Evolutionary conservation across 2,888 invertebrate species (phyloP).

Genomic region (Serrognathus titanus): DNA sequence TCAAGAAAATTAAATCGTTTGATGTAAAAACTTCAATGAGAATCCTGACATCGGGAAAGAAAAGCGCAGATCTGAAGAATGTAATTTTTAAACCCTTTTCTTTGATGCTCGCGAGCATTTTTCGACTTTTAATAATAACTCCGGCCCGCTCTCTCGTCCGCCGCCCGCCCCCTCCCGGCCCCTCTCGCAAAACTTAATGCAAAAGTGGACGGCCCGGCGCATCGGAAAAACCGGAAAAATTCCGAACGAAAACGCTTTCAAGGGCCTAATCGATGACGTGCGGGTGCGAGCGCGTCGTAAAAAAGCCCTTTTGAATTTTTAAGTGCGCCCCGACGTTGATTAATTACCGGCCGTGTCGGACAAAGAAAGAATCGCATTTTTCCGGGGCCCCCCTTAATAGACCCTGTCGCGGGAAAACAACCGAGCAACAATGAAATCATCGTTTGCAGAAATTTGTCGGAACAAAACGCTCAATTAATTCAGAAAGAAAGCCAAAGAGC

Average conservation of each 20-base stretch:
- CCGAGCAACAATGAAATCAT: not conserved
- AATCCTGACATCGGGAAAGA: not conserved
- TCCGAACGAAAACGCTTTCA: conserved; percentile 34
- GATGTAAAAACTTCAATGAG: not conserved
- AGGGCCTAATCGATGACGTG: conserved; percentile 23
- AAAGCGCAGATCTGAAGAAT: not conserved
- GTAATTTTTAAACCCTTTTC: not conserved
- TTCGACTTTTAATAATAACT: not conserved
- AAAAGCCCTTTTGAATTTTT: conserved; percentile 37
- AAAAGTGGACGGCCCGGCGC: conserved; percentile 19
- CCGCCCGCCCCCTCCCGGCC: not conserved
- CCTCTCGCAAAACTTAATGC: not conserved
- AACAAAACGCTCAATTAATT: too few relatives aligned
- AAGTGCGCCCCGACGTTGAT: conserved; percentile 44
- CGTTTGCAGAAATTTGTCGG: not conserved
- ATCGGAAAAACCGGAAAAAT: conserved; percentile 27
- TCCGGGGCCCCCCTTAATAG: not conserved
- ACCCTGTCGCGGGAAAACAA: not conserved
- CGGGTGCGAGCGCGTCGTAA: conserved; percentile 26
- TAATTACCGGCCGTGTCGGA: conserved; percentile 31
- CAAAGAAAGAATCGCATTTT: conserved; percentile 5
- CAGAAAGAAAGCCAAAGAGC: too few relatives aligned
- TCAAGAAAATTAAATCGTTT: not conserved
- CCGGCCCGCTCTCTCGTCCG: not conserved
- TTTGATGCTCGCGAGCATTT: not conserved